These are phyloP conservation scores for Morpho deidamia DNA, from an alignment of 2,888 invertebrate genomes.

Conservation along the genomic window DNA sequence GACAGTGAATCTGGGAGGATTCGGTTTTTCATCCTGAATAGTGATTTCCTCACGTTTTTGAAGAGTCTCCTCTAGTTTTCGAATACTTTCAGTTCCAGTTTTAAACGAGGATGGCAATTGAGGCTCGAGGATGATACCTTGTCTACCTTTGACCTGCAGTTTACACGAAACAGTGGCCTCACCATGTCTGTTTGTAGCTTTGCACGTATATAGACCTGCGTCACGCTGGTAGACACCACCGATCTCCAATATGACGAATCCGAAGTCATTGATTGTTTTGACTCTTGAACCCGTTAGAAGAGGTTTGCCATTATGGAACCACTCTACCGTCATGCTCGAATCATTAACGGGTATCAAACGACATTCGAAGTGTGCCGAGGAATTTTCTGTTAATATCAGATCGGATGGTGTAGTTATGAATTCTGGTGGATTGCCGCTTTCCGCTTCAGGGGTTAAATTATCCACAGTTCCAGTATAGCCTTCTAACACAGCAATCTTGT, in stretches of 20 bases:
- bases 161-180: constrained; percentile 94
- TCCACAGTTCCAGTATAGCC: constrained; percentile 86
- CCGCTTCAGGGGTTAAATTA: constrained; percentile 85
- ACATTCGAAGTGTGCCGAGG: constrained; percentile 95
- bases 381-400: constrained; percentile 89
- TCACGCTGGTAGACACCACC: constrained; percentile 96
- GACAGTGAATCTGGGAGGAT: constrained; percentile 91
- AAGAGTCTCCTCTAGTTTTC: constrained; percentile 92
- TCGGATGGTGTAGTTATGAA: constrained; percentile 93
- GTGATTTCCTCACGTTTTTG: constrained; percentile 90
- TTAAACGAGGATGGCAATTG: constrained; percentile 93
- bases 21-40: constrained; percentile 89
- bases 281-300: constrained; percentile 94
- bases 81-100: constrained; percentile 92
- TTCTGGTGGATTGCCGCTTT: constrained; percentile 92
- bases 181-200: constrained; percentile 94
- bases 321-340: constrained; percentile 95
- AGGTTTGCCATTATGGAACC: constrained; percentile 98
- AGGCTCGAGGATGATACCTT: constrained; percentile 93
- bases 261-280: constrained; percentile 98
- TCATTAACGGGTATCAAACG: constrained; percentile 93
- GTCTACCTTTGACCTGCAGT: constrained; percentile 90
- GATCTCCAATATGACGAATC: constrained; percentile 97
- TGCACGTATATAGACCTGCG: constrained; percentile 94
- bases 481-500: constrained; percentile 94